Percentiles rank a stretch among this genome's conserved stretches.
Evolutionary conservation across 2,888 invertebrate species (phyloP).

Genomic region (Phaonia tiefii): DNA sequence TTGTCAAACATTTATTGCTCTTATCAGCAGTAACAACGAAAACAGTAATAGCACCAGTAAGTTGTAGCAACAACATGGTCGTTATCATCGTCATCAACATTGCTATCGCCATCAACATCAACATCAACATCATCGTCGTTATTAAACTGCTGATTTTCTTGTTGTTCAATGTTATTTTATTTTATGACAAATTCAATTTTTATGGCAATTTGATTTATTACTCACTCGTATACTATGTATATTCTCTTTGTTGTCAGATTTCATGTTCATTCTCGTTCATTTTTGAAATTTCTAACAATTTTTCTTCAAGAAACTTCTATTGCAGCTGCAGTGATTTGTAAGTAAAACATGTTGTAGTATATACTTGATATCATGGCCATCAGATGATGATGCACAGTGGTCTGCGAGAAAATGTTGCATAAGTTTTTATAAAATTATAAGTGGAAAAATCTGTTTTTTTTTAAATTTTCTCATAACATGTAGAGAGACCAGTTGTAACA

Average conservation of each 20-base stretch:
- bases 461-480: no score
- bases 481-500: no score
- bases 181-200: slow-evolving; percentile 48
- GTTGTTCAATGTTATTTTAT: slow-evolving; percentile 8
- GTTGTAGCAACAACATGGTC: background rate
- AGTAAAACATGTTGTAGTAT: no score
- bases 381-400: no score
- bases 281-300: background rate
- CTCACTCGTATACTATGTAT: slow-evolving; percentile 6
- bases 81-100: background rate
- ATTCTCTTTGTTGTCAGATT: background rate
- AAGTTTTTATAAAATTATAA: no score
- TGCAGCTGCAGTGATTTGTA: background rate
- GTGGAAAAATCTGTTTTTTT: no score
- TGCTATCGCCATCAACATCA: slow-evolving; percentile 11
- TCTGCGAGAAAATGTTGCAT: no score
- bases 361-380: no score
- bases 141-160: no score
- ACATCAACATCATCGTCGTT: slow-evolving; percentile 26
- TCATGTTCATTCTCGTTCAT: background rate
- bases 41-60: background rate
- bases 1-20: no score
- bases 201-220: slow-evolving; percentile 50
- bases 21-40: background rate
- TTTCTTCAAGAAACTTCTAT: background rate